Percentiles rank a stretch among this genome's conserved stretches.
Conservation (phyloP, 2,888 invertebrate species). For the Nemotelus pantherinus region DNA sequence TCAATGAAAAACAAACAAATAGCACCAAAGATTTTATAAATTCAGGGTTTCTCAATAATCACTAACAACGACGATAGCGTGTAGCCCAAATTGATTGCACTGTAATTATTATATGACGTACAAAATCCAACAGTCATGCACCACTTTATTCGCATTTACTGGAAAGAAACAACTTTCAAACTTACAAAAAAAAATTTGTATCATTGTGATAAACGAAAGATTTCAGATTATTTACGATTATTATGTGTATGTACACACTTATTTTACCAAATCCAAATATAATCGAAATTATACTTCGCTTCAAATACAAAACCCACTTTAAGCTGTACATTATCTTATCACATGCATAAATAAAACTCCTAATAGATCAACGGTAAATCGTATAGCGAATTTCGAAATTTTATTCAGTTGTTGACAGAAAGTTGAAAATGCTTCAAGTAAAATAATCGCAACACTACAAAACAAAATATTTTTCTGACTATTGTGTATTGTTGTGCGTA, state of each 20-base stretch:
- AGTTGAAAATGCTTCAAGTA: no score
- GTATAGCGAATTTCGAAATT: no score
- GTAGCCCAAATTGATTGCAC: background rate
- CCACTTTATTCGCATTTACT: conserved; percentile 30
- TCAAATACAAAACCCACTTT: no score
- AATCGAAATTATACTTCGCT: no score
- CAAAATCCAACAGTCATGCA: conserved; percentile 25
- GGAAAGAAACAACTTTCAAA: background rate
- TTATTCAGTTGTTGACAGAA: no score
- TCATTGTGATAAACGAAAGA: conserved; percentile 19
- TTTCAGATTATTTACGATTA: background rate
- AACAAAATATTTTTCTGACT: conserved; percentile 4
- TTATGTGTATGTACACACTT: background rate
- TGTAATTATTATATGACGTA: conserved; percentile 22
- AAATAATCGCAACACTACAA: background rate
- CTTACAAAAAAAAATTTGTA: conserved; percentile 17
- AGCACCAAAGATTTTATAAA: no score
- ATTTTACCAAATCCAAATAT: background rate
- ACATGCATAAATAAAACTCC: no score
- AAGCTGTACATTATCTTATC: no score
- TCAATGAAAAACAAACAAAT: no score
- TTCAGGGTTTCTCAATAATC: no score
- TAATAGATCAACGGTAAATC: no score
- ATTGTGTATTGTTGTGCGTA: background rate
- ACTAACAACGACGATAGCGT: no score